These are phyloP conservation scores for Candidula unifasciata DNA, from an alignment of 2,888 invertebrate species.

Conservation along the genomic window DNA sequence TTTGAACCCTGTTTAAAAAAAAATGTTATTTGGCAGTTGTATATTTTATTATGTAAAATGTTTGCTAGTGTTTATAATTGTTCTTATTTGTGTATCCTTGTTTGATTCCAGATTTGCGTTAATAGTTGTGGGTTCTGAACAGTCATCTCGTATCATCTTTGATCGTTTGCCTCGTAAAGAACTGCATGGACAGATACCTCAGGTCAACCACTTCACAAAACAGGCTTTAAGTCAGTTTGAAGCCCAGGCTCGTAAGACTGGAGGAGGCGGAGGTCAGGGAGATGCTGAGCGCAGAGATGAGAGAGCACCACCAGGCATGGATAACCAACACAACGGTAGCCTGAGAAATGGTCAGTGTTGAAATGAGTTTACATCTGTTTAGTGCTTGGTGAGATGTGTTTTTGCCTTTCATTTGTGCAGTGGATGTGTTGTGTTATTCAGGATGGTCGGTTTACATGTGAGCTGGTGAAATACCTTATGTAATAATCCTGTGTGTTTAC, in stretches of 20 bases:
- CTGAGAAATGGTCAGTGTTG: conserved; percentile 45
- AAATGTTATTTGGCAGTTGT: too few relatives aligned
- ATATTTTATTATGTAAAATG: too few relatives aligned
- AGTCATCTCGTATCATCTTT: conserved; percentile 91
- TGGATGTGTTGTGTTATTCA: too few relatives aligned
- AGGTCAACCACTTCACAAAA: conserved; percentile 96
- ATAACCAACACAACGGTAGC: conserved; percentile 43
- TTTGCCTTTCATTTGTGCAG: too few relatives aligned
- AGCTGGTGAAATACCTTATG: too few relatives aligned
- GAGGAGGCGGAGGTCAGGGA: conserved; percentile 57
- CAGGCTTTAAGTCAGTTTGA: conserved; percentile 85
- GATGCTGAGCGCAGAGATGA: conserved; percentile 43
- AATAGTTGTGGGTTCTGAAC: conserved; percentile 94
- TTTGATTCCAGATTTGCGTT: conserved; percentile 86
- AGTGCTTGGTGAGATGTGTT: too few relatives aligned
- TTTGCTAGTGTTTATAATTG: too few relatives aligned
- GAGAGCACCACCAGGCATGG: conserved; percentile 38
- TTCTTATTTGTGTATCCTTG: not conserved
- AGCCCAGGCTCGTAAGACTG: conserved; percentile 76
- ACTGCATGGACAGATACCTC: conserved; percentile 95
- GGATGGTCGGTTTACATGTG: too few relatives aligned
- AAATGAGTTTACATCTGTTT: not conserved
- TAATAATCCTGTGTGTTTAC: too few relatives aligned
- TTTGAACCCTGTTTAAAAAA: too few relatives aligned
- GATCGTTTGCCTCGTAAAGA: conserved; percentile 96